phyloP scores from a whole-genome alignment of 2,113 vertebrate species.

The Dicerorhinus sumatrensis region DNA sequence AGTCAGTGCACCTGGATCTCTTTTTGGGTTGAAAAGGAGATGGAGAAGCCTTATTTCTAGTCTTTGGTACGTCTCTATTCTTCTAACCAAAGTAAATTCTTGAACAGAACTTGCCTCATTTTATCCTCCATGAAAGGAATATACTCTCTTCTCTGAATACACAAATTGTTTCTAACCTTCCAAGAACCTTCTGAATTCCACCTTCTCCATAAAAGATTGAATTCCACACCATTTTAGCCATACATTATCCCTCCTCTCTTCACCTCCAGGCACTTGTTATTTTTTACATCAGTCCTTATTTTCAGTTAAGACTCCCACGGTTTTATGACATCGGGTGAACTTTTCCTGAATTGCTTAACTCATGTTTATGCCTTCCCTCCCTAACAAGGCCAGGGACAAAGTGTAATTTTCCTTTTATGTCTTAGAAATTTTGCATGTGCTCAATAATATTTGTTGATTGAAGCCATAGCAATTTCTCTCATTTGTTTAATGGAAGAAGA shows the following conservation, averaged over 20 bases:
- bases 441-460: neutral
- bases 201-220: neutral
- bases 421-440: neutral
- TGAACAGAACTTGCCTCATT: neutral
- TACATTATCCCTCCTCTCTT: neutral
- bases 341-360: neutral
- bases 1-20: neutral
- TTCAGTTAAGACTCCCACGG: neutral
- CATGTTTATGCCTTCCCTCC: neutral
- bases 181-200: neutral
- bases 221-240: neutral
- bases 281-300: neutral
- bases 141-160: neutral
- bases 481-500: conserved; percentile 17
- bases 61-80: neutral
- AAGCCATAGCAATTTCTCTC: neutral
- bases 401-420: neutral
- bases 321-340: neutral
- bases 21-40: neutral
- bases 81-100: neutral
- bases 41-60: neutral
- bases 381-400: neutral
- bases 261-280: neutral
- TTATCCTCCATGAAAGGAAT: neutral
- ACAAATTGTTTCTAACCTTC: neutral